Evolutionary conservation across 2,113 vertebrate species (phyloP), one percentile per base, ranked within the genome.

Genomic region (Orientallactaga bullata): DNA sequence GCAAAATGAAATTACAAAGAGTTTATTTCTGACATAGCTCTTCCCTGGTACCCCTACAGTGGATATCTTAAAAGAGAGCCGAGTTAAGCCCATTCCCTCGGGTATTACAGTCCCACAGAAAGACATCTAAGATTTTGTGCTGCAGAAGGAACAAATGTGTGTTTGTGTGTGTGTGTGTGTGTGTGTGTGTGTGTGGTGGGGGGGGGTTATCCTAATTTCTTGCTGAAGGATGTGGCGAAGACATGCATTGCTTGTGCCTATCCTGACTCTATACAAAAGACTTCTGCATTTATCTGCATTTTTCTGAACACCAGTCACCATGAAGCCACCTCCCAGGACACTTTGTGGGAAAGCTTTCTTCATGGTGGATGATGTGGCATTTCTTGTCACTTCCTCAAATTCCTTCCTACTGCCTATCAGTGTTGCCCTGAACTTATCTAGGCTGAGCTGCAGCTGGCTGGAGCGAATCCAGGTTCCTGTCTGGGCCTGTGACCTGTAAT

Each of bases 301-400:
- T 95, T 91, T 84, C 76, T 76, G 94, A 94, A n/a, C 60, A 78
- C 58, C 88, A 80, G 83, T 90, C 17, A 26, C 82, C 61, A 30
- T 11, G 79, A 37, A 95, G 89, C 65, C 39, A 39, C 80, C 90
- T 95, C 88, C 88, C 55, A 84, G 92, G 76, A 88, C 83, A 84
- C 92, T 95, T 95, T 96, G 96, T 97, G 97, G 96, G 96, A 96
- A 96, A 94, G 79, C 93, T 89, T 96, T 90, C 94, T 97, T 96
- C 77, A 88, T 89, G 95, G 94, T 63, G 73, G 89, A 63, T 97
- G 97, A 97, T 55, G 88, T 95, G 95, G 96, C 95, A 85, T 95
- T 97, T 97, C 96, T 97, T 97, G 97, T 97, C 97, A 96, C 97
- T 97, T 97, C 97, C 96, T 97, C 95, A 96, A 97, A 97, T 97